Base-by-base conservation (phyloP, 2,888 invertebrate species). In the Tigriopus californicus region DNA sequence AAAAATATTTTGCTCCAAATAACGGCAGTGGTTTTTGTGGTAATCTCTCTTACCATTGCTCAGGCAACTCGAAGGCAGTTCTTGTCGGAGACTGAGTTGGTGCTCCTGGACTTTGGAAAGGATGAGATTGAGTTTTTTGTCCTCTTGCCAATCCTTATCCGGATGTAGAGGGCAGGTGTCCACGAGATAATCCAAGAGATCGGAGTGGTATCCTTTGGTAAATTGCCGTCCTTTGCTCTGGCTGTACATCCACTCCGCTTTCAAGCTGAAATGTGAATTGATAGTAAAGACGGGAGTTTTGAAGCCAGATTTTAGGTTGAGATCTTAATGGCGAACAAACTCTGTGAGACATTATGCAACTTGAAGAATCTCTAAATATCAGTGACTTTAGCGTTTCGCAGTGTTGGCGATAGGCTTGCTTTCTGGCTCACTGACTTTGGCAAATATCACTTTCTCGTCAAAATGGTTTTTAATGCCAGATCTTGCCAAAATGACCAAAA, bases 181-280 rank as follows among this genome's bases (percentile, higher is more conserved):
- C 5, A 61, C 60, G 53, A 92, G 75, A 73, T 92, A 92, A 65
- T 85, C 83, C 55, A 83, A 80, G 49, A 91, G 72, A 61, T 82
- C 80, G 13, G 78, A 74, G 66, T 92, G 91, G 68, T 91, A 87
- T 0, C 91, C 91, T 15, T 82, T 74, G 60, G 84, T 81, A 74
- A 83, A 91, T 70, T 88, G 84, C 61, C 90, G 78, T 0, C 91
- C 92, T 66, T 86, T 81, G 51, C 92, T 92, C 75, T 92, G 92
- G 63, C 90, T 90, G 73, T 90, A 91, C 61, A 92, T 74, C 92
- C 92, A 94, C 70, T 92, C 92, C 0, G 90, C 91, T 74, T 87
- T 85, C 64, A 91, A 75, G 70, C 91, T 89, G 70, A 15, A 13
- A 25, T 65, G 63, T 41, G 49, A 58, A 48, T 61, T 41, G 8